Evolutionary conservation across 2,888 invertebrate species (phyloP).

Genomic region (Nephrotoma appendiculata): DNA sequence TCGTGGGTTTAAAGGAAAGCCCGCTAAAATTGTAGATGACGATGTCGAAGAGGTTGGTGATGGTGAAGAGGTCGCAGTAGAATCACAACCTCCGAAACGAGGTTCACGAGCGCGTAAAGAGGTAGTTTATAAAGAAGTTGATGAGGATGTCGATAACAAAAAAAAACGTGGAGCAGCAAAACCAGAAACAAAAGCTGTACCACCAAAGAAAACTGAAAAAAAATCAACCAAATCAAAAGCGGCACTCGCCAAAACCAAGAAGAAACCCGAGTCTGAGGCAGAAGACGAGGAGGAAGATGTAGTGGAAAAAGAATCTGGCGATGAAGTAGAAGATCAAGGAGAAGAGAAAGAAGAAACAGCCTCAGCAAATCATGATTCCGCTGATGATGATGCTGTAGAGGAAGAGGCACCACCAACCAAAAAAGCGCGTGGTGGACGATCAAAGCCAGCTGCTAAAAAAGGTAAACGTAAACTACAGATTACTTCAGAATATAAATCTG

Average conservation of each 20-base stretch:
- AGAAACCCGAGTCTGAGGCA: conserved; percentile 12
- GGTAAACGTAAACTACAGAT: neutral
- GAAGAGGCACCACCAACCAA: conserved; percentile 11
- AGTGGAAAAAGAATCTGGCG: neutral
- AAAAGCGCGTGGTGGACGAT: conserved; percentile 13
- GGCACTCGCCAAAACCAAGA: neutral
- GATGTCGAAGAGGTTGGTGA: neutral
- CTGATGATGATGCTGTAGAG: neutral
- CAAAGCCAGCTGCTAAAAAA: conserved; percentile 20
- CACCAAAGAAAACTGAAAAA: neutral
- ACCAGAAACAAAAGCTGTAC: neutral
- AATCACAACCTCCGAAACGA: neutral
- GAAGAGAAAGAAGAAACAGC: conserved; percentile 10
- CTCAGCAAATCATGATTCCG: conserved; percentile 7
- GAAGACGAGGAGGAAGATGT: conserved; percentile 10
- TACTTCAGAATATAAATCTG: neutral
- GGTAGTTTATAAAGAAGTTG: neutral
- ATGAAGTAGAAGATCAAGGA: neutral
- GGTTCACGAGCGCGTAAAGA: neutral
- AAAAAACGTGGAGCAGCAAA: neutral
- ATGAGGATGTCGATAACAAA: neutral
- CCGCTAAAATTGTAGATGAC: neutral
- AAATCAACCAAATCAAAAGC: neutral
- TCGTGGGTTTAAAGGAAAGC: neutral
- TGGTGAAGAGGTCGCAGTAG: neutral